Percentiles rank a stretch among this genome's conserved stretches.
These are phyloP conservation scores for Oophaga pumilio DNA, from an alignment of 2,113 vertebrate genomes.

Conservation along the genomic window DNA sequence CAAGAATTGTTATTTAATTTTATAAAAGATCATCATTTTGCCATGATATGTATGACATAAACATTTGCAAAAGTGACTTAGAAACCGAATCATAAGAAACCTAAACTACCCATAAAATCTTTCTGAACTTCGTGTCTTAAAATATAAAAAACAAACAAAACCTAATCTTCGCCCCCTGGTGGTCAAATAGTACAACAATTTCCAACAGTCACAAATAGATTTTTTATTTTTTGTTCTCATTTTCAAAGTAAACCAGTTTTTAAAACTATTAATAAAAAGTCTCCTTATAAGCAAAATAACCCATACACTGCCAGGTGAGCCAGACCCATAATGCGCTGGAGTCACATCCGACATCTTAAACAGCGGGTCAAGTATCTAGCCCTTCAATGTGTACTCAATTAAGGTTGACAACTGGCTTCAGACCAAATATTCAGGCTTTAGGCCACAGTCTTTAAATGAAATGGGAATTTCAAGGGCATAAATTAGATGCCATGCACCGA, in stretches of 20 bases:
- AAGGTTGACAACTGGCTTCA: conserved; percentile 45
- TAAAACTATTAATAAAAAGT: neutral
- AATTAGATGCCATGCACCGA: conserved; percentile 25
- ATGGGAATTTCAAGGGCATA: conserved; percentile 27
- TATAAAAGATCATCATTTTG: neutral
- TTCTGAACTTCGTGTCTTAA: neutral
- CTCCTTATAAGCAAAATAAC: neutral
- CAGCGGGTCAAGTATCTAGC: conserved; percentile 9
- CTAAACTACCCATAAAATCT: neutral
- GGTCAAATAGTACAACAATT: neutral
- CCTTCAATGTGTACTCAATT: conserved; percentile 2
- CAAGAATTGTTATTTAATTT: neutral
- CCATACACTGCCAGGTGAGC: neutral
- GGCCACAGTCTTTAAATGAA: conserved; percentile 30
- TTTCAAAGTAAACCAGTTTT: neutral
- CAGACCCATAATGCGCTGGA: neutral
- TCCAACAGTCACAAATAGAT: neutral
- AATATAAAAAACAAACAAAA: neutral
- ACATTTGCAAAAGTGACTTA: neutral
- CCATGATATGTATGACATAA: neutral
- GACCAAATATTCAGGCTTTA: conserved; percentile 40
- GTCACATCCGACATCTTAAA: neutral
- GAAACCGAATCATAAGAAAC: neutral
- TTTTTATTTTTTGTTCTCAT: neutral
- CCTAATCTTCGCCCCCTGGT: conserved; percentile 3